Percentiles rank a stretch among this genome's conserved stretches.
These are phyloP conservation scores for Acrocyrtus sp. DNA, from an alignment of 2,888 invertebrate species.

Conservation along the genomic window DNA sequence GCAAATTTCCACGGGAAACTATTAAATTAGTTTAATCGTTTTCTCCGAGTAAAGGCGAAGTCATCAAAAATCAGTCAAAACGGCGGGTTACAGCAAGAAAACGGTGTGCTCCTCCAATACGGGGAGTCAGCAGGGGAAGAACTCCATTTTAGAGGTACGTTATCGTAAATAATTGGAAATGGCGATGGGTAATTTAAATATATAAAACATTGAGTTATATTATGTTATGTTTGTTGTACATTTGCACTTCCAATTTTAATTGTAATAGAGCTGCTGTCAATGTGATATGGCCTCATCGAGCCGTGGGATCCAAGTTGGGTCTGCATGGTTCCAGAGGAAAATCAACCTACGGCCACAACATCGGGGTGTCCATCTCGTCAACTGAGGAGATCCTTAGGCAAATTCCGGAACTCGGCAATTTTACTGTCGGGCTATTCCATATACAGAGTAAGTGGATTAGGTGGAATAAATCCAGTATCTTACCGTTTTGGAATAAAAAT, in stretches of 20 bases:
- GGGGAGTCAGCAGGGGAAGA: conserved; percentile 58
- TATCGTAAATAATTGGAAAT: too few relatives aligned
- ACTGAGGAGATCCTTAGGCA: conserved; percentile 95
- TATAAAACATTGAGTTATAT: too few relatives aligned
- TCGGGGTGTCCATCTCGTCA: conserved; percentile 96
- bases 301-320: conserved; percentile 92
- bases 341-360: conserved; percentile 95
- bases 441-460: conserved; percentile 86
- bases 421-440: conserved; percentile 95
- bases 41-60: not conserved
- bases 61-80: conserved; percentile 42
- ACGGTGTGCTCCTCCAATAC: conserved; percentile 58
- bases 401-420: conserved; percentile 93
- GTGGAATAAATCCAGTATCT: too few relatives aligned
- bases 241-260: too few relatives aligned
- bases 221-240: too few relatives aligned
- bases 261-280: conserved; percentile 57
- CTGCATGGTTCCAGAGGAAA: conserved; percentile 98
- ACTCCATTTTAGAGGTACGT: conserved; percentile 54
- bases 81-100: conserved; percentile 58
- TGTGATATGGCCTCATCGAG: conserved; percentile 83
- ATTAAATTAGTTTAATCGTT: not conserved
- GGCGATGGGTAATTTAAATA: not conserved
- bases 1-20: not conserved
- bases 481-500: not conserved